A percentile compares a stretch with the other conserved stretches of the same genome.
Evolutionary conservation across 2,113 vertebrate genomes (phyloP).

Genomic region (Phylloscopus trochiloides): DNA sequence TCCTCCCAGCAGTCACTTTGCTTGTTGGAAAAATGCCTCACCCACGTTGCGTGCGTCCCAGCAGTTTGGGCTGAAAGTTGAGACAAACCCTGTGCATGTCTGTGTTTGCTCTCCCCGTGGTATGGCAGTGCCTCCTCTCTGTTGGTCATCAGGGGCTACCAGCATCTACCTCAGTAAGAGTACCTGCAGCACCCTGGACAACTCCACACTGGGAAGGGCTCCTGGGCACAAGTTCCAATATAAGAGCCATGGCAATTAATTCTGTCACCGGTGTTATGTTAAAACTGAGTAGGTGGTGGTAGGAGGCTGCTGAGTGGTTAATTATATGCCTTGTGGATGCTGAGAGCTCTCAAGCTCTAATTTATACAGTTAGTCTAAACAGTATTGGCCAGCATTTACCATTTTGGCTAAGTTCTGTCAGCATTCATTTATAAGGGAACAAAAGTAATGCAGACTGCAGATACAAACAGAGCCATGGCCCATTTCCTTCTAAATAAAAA

Average conservation of each 20-base stretch:
- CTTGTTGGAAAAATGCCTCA: not conserved
- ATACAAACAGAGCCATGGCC: not conserved
- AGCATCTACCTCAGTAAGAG: not conserved
- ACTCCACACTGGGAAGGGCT: not conserved
- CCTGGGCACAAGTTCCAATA: not conserved
- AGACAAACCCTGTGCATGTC: not conserved
- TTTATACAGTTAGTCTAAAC: not conserved
- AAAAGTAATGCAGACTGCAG: not conserved
- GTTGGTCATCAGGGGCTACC: too few species aligned
- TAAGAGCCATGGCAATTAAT: not conserved
- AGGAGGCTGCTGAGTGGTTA: not conserved
- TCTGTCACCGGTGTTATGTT: not conserved
- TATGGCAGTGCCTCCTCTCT: not conserved
- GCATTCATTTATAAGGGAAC: not conserved
- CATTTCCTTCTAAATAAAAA: slow-evolving; percentile 8
- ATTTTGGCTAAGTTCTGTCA: not conserved
- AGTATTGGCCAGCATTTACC: not conserved
- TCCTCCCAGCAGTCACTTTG: not conserved
- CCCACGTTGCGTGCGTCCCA: not conserved
- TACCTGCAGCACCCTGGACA: not conserved
- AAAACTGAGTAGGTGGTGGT: not conserved
- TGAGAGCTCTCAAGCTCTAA: not conserved
- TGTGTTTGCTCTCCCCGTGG: not conserved
- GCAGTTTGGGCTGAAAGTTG: not conserved
- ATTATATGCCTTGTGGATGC: not conserved